Percentiles rank a stretch among this genome's conserved stretches.
Evolutionary conservation across 2,113 vertebrate species (phyloP).

Genomic region (Petroica traversi): DNA sequence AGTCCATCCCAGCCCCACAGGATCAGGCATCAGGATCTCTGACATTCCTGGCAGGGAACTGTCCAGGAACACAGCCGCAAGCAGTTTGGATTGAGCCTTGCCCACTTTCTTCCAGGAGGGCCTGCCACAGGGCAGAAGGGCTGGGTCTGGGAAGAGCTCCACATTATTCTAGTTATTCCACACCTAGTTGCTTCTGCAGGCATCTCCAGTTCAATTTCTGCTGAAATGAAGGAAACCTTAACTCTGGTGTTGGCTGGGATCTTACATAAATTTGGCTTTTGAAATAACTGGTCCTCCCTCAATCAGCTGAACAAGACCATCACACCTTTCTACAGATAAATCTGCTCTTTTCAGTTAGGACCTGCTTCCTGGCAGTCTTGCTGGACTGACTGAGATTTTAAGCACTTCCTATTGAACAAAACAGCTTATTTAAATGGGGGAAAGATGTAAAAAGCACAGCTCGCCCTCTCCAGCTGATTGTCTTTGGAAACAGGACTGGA

Average conservation of each 20-base stretch:
- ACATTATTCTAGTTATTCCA: background rate
- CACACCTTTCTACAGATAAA: background rate
- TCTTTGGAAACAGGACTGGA: constrained; percentile 39
- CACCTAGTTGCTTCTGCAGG: background rate
- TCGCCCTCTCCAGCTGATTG: background rate
- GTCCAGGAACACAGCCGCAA: background rate
- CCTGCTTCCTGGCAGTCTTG: background rate
- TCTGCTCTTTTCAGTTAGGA: constrained; percentile 1
- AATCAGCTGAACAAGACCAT: background rate
- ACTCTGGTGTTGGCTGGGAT: background rate
- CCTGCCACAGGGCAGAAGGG: background rate
- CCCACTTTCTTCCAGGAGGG: background rate
- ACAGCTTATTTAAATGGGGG: constrained; percentile 12
- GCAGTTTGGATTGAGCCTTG: background rate
- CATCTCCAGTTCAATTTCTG: background rate
- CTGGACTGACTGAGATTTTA: constrained; percentile 1
- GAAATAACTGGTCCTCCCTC: background rate
- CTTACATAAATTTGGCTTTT: background rate
- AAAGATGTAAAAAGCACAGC: background rate
- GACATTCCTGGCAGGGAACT: background rate
- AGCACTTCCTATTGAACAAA: constrained; percentile 13
- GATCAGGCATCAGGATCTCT: background rate
- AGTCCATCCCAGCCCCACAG: background rate
- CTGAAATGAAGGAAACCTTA: background rate
- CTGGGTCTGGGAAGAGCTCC: background rate